Percentiles rank a stretch among this genome's conserved stretches.
Conservation (phyloP, 2,113 vertebrate genomes). For the Ophiodon elongatus region DNA sequence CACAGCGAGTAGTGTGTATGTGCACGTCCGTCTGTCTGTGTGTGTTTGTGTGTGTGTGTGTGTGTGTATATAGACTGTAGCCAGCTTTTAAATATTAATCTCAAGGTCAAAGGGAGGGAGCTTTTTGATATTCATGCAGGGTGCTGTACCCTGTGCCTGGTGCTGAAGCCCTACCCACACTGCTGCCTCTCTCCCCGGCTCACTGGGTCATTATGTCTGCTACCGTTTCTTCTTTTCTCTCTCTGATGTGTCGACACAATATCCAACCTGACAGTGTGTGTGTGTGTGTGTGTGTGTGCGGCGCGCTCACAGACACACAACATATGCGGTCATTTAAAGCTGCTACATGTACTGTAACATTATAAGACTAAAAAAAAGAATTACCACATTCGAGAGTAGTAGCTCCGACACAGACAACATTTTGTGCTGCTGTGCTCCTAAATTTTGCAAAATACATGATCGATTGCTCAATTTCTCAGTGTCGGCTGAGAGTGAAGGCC, state of each 20-base stretch:
- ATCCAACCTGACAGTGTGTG: constrained; percentile 31
- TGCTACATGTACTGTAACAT: constrained; percentile 19
- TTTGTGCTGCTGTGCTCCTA: background rate
- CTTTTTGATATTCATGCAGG: constrained; percentile 84
- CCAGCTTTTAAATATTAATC: constrained; percentile 85
- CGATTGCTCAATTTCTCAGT: background rate
- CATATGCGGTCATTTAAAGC: constrained; percentile 57
- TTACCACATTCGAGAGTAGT: background rate
- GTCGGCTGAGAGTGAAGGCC: background rate
- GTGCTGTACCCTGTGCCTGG: constrained; percentile 71
- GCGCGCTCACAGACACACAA: constrained; percentile 29
- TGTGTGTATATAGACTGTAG: constrained; percentile 59
- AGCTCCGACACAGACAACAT: background rate
- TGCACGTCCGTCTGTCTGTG: constrained; percentile 2
- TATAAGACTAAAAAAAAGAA: background rate
- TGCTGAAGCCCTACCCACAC: constrained; percentile 62
- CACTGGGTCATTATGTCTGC: constrained; percentile 76
- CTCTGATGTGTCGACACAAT: constrained; percentile 58
- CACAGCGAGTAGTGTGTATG: constrained; percentile 34
- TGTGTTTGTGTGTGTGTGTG: constrained; percentile 12
- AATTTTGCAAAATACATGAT: background rate
- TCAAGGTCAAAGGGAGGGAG: constrained; percentile 84
- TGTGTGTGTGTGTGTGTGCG: background rate
- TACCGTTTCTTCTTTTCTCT: constrained; percentile 57
- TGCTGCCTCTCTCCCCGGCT: constrained; percentile 66